Evolutionary conservation across 2,888 invertebrate species (phyloP), one percentile per base, ranked within the genome.

Genomic region (Phalangium opilio): DNA sequence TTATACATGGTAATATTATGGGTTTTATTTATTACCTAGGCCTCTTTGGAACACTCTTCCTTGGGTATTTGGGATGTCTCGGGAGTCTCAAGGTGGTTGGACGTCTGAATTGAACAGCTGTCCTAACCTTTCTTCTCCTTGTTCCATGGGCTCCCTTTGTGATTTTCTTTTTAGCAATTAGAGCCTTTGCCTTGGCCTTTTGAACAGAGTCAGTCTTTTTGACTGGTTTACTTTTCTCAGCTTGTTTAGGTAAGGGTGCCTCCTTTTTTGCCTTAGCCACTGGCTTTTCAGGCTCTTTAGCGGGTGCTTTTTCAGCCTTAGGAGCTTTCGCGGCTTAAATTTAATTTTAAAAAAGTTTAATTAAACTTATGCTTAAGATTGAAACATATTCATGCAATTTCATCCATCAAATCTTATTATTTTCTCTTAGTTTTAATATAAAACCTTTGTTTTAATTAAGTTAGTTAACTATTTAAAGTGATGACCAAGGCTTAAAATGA

Each of bases 81-180:
- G 85, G 83, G 51, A 90, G 79, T 63, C 80, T 79, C 70, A 93
- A 79, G 40, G 96, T 96, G 63, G 83, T 86, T 12, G 96, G 98
- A 55, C 90, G 76, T 62, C 81, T 83, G 78, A 99, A 99, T 64
- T 89, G 89, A 57, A 95, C 95, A 4, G 85, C 83, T 39, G 87
- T 93, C 65, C 96, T 81, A 60, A 96, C 80, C 71, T 95, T 89
- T 56, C 89, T 77, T 11, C 78, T 76, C 48, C 86, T 75, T 49
- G 85, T 86, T 61, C 86, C 87, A 74, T 85, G 81, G 60, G 82
- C 78, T 55, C 95, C 95, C 68, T 89, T 90, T 57, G 90, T 75
- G 50, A 91, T 81, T 81, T 89, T 59, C 57, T 64, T 67, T 58
- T 67, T 52, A 3, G 53, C 50, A 35, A 45, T 42, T 18, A 52